Conservation (phyloP, 2,888 invertebrate genomes). For the Blastobasis adustella region DNA sequence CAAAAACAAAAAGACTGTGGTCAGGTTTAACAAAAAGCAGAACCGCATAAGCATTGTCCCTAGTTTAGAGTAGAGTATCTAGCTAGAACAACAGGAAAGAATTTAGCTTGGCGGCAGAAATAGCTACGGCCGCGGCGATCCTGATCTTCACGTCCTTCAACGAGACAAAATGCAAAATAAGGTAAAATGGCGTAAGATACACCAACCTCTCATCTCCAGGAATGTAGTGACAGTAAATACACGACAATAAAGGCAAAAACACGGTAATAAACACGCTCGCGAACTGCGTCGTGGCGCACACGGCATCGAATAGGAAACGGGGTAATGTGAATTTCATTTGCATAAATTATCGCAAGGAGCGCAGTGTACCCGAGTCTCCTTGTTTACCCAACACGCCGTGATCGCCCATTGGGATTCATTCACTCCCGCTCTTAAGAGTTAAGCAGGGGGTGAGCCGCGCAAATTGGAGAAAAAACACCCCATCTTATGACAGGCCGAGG, state of each 20-base stretch:
- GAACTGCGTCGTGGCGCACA: conserved; percentile 49
- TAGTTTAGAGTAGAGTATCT: too few relatives aligned
- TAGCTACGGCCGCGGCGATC: too few relatives aligned
- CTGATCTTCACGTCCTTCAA: too few relatives aligned
- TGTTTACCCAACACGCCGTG: conserved; percentile 53
- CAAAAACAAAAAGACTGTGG: too few relatives aligned
- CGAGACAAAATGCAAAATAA: too few relatives aligned
- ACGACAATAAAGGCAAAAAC: conserved; percentile 60
- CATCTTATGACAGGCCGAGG: neutral
- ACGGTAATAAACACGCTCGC: conserved; percentile 56
- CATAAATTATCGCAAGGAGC: conserved; percentile 64
- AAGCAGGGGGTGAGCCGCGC: conserved; percentile 10
- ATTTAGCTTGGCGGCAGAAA: too few relatives aligned
- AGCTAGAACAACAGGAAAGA: too few relatives aligned
- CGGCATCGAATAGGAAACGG: conserved; percentile 50
- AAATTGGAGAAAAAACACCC: neutral
- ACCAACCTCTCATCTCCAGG: too few relatives aligned
- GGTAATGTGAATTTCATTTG: conserved; percentile 68
- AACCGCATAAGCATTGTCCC: too few relatives aligned
- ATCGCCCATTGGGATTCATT: conserved; percentile 52
- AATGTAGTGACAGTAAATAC: conserved; percentile 42
- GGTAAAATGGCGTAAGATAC: too few relatives aligned
- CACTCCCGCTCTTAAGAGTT: conserved; percentile 39
- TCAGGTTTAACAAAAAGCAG: too few relatives aligned
- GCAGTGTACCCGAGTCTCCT: conserved; percentile 38